A percentile compares a stretch with the other conserved stretches of the same genome.
Evolutionary conservation across 1,140 invertebrate species (phyloP).

Genomic region (Drosophila virilis): DNA sequence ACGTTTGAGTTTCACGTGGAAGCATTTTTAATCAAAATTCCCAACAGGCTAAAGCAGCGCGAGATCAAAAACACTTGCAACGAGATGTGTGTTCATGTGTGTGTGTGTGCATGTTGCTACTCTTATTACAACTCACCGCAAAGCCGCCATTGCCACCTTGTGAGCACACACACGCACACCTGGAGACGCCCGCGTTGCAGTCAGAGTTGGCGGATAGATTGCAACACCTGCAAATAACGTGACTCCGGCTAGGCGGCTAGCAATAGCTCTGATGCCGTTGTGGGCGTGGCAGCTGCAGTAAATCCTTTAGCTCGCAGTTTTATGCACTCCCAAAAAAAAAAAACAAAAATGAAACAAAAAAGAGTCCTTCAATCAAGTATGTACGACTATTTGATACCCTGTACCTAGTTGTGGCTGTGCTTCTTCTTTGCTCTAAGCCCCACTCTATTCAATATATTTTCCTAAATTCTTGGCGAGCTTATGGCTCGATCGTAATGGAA

Average conservation of each 20-base stretch:
- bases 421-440: no score
- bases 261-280: constrained; percentile 47
- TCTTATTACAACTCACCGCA: constrained; percentile 67
- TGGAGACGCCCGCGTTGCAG: constrained; percentile 19
- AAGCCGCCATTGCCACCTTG: constrained; percentile 53
- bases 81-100: constrained; percentile 43
- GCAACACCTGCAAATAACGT: constrained; percentile 82
- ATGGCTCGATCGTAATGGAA: no score
- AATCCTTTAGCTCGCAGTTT: constrained; percentile 71
- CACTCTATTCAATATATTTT: no score
- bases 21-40: constrained; percentile 83
- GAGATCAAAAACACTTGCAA: constrained; percentile 81
- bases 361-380: background rate
- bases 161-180: constrained; percentile 9
- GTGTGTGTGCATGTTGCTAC: constrained; percentile 20
- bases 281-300: constrained; percentile 60
- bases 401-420: background rate
- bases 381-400: background rate
- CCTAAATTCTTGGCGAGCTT: no score
- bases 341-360: constrained; percentile 16
- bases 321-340: constrained; percentile 46
- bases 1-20: constrained; percentile 81
- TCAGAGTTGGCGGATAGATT: constrained; percentile 67
- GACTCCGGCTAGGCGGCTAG: constrained; percentile 66
- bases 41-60: constrained; percentile 80